These are phyloP conservation scores for Pseudococcus jackbeardsleyi DNA, from an alignment of 2,888 invertebrate genomes.

Conservation along the genomic window DNA sequence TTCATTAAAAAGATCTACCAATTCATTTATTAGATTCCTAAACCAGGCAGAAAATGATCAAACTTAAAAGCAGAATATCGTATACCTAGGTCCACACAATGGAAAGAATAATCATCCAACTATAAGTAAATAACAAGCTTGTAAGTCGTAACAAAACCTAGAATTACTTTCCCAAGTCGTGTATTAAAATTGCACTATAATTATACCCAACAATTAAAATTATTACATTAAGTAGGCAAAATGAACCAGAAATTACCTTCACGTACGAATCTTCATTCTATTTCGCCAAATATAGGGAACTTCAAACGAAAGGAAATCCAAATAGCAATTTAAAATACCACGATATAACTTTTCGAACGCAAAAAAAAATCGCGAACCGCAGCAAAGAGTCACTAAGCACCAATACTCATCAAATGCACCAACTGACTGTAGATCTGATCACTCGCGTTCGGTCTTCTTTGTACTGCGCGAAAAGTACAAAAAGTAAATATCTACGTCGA, in stretches of 20 bases:
- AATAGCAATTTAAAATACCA: background rate
- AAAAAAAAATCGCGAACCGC: background rate
- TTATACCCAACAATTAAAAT: background rate
- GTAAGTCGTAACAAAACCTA: background rate
- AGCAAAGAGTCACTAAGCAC: background rate
- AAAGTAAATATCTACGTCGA: background rate
- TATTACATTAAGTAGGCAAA: background rate
- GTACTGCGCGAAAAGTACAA: background rate
- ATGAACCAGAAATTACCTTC: background rate
- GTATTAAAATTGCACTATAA: background rate
- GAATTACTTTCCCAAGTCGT: background rate
- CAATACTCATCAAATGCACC: background rate
- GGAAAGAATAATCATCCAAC: background rate
- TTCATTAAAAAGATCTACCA: too few species aligned
- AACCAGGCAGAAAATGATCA: too few species aligned
- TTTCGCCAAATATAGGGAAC: background rate
- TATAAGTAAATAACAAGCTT: background rate
- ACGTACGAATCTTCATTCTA: background rate
- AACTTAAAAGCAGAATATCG: background rate
- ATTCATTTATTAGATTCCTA: too few species aligned
- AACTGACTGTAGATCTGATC: background rate
- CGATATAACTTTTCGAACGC: background rate
- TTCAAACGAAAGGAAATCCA: background rate
- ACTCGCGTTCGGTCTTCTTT: background rate
- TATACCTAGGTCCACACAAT: background rate